Evolutionary conservation across 2,888 invertebrate genomes (phyloP), one percentile per base, ranked within the genome.

Genomic region (Piscicola geometra): DNA sequence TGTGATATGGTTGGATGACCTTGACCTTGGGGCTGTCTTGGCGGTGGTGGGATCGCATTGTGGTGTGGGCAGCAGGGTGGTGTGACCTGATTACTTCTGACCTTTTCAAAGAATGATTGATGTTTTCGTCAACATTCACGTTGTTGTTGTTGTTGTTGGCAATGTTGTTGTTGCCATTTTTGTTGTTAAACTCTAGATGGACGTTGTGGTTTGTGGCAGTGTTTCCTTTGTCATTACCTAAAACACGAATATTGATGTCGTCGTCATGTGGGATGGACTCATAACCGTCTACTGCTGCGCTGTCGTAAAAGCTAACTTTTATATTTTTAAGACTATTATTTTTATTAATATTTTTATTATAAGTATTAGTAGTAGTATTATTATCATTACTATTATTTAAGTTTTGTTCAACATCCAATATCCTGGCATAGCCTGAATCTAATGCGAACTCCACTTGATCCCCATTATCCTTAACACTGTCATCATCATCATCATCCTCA

Each of bases 271-370:
- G 18, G 25, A 68, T 35, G 33, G 25, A 35, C 28, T 68, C 33
- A 18, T 35, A 32, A 35, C n/a, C 18, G 3, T 35, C 36, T 3
- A 28, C 36, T 3, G 30, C 36, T 3, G 30, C 68, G 25, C 18
- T n/a, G 3, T 32, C 33, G 36, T 68, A 35, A 2, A 68, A 32
- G 18, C 18, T 56, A 56, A 18, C n/a, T 5, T 56, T 56, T 5
- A 18, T 25, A 71, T 50, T 41, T 0, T 71, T 28, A n/a, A 1
- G n/a, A 36, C 5, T 47, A 71, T 47, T 41, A 41, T 9, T 71
- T 1, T 9, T 36, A 36, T 47, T 47, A 71, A n/a, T 71, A 47
- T 47, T 71, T 28, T 47, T 71, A 71, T 47, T 41, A 71, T 30
- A 2, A 71, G 21, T 41, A 41, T 25, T 41, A n/a, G 1, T 41